phyloP scores from a whole-genome alignment of 2,888 invertebrate genomes.

The Drosophila mercatorum region DNA sequence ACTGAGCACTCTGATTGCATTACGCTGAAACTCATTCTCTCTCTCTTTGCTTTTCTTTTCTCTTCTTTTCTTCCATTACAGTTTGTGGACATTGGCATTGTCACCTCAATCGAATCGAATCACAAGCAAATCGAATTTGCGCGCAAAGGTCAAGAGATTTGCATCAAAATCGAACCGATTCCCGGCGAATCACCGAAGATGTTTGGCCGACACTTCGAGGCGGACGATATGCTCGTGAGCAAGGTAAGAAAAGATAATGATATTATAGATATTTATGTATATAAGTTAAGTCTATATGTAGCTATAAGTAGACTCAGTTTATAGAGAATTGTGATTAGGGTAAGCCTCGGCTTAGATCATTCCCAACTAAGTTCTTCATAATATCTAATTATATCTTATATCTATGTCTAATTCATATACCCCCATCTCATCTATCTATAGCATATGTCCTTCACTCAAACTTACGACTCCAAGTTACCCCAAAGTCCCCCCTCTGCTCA shows the following conservation, averaged over 20 bases:
- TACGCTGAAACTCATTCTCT: neutral
- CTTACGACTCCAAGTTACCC: neutral
- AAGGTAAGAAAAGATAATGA: slow-evolving; percentile 87
- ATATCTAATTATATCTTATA: too few species aligned
- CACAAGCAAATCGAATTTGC: slow-evolving; percentile 98
- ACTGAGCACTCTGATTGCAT: slow-evolving; percentile 9
- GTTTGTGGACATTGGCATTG: slow-evolving; percentile 97
- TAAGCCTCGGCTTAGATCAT: neutral
- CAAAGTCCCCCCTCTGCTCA: neutral
- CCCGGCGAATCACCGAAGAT: slow-evolving; percentile 99
- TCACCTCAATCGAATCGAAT: slow-evolving; percentile 97
- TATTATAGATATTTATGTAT: neutral
- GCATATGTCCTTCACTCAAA: neutral
- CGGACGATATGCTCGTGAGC: slow-evolving; percentile 97
- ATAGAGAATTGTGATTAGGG: neutral
- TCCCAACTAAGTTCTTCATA: too few species aligned
- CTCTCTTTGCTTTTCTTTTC: neutral
- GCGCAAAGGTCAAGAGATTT: slow-evolving; percentile 97
- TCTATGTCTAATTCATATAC: neutral
- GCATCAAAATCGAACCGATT: slow-evolving; percentile 98
- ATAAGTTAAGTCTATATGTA: neutral
- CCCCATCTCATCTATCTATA: neutral
- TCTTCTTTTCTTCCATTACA: slow-evolving; percentile 85
- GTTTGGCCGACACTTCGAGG: slow-evolving; percentile 99
- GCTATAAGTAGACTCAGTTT: neutral